A percentile compares a stretch with the other conserved stretches of the same genome.
Evolutionary conservation across 2,113 vertebrate genomes (phyloP).

Genomic region (Benitochromis conjunctus): DNA sequence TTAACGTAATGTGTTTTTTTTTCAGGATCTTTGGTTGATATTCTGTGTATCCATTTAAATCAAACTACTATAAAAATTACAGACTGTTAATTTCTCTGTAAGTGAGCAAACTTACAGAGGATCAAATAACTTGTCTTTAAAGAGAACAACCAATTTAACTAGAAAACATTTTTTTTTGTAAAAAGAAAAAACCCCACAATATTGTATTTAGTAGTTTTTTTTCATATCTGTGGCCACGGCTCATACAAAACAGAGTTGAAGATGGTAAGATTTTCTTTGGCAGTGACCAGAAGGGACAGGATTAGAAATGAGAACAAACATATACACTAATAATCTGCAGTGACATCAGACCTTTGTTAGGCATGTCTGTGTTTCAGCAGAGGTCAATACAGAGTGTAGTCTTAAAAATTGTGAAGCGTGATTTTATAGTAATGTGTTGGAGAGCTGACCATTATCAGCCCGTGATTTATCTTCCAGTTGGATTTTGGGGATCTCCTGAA

Average conservation of each 20-base stretch:
- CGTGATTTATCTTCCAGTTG: not conserved
- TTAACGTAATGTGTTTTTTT: not conserved
- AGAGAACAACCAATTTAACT: not conserved
- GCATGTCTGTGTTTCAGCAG: not conserved
- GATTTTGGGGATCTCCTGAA: not conserved
- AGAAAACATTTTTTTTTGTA: not conserved
- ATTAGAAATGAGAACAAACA: not conserved
- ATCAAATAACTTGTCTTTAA: not conserved
- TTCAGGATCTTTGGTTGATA: not conserved
- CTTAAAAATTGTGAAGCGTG: not conserved
- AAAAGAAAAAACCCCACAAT: rapidly evolving
- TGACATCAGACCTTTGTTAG: not conserved
- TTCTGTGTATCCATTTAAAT: not conserved
- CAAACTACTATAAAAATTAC: not conserved
- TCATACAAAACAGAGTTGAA: not conserved
- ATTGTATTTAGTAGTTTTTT: not conserved
- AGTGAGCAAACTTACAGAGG: not conserved
- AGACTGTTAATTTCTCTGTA: not conserved
- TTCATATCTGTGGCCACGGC: not conserved
- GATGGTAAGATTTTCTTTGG: not conserved
- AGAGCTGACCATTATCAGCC: not conserved
- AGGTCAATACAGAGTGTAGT: not conserved
- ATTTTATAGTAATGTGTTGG: not conserved
- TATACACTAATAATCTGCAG: not conserved
- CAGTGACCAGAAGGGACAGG: not conserved